These are phyloP conservation scores for Pseudococcus longispinus DNA, from an alignment of 2,888 invertebrate genomes.

Conservation along the genomic window DNA sequence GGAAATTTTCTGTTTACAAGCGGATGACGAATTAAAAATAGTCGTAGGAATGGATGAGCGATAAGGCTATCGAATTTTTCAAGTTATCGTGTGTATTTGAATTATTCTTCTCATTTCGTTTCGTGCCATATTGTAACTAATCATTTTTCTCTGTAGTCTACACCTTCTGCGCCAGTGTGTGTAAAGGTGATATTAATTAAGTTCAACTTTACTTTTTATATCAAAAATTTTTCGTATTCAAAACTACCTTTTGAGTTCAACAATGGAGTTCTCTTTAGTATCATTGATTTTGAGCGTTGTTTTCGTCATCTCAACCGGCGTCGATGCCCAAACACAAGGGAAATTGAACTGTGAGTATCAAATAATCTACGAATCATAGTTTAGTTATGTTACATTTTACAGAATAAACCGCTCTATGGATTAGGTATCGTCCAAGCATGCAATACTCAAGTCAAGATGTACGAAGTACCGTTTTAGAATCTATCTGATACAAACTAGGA, in stretches of 20 bases:
- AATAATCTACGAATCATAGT: not conserved
- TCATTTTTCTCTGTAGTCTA: not conserved
- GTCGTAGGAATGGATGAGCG: conserved; percentile 37
- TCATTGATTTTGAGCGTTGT: not conserved
- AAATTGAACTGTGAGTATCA: conserved; percentile 52
- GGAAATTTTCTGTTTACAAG: conserved; percentile 51
- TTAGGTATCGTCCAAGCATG: no score
- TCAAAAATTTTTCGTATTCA: not conserved
- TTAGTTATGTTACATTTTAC: no score
- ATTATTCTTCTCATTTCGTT: conserved; percentile 2
- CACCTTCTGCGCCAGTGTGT: conserved; percentile 90
- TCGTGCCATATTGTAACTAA: conserved; percentile 41
- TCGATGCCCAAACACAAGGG: not conserved
- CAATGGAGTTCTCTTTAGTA: not conserved
- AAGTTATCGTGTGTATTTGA: conserved; percentile 11
- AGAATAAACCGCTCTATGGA: no score
- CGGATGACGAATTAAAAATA: conserved; percentile 30
- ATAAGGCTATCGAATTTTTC: conserved; percentile 2
- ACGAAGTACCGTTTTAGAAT: no score
- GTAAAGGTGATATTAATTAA: conserved; percentile 74
- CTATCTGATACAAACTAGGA: no score
- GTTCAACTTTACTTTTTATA: not conserved
- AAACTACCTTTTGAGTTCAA: not conserved
- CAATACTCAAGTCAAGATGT: no score
- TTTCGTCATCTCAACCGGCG: not conserved